Evolutionary conservation across 2,888 invertebrate genomes (phyloP).

Genomic region (Venustoraphidia nigricollis): DNA sequence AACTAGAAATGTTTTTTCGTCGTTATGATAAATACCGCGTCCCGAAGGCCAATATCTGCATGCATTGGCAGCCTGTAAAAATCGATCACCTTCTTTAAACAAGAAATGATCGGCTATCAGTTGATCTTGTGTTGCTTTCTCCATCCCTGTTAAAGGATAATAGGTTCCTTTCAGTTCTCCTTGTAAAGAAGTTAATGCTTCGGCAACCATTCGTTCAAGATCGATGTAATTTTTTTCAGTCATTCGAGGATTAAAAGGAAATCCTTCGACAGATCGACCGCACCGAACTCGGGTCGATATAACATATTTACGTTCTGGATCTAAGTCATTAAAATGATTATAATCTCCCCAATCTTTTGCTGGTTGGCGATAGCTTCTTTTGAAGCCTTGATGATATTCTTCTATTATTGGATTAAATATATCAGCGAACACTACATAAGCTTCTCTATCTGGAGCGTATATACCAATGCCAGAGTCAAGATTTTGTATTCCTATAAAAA

Average conservation of each 20-base stretch:
- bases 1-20: slow-evolving; percentile 86
- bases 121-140: slow-evolving; percentile 82
- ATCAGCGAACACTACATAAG: slow-evolving; percentile 45
- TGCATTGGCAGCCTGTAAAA: slow-evolving; percentile 78
- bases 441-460: slow-evolving; percentile 51
- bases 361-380: slow-evolving; percentile 39
- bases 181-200: slow-evolving; percentile 22
- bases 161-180: slow-evolving; percentile 85
- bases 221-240: slow-evolving; percentile 44
- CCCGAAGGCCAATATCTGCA: slow-evolving; percentile 89
- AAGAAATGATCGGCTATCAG: slow-evolving; percentile 94
- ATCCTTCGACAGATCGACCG: slow-evolving; percentile 42
- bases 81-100: slow-evolving; percentile 89
- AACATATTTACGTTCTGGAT: slow-evolving; percentile 40
- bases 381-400: slow-evolving; percentile 49
- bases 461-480: slow-evolving; percentile 48
- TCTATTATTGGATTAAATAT: slow-evolving; percentile 54
- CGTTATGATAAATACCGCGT: slow-evolving; percentile 92
- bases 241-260: slow-evolving; percentile 53
- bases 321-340: slow-evolving; percentile 36
- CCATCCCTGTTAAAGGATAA: slow-evolving; percentile 85
- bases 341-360: slow-evolving; percentile 42
- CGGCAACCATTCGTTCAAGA: slow-evolving; percentile 36
- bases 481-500: slow-evolving; percentile 38
- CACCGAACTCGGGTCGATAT: slow-evolving; percentile 51